Evolutionary conservation across 2,113 vertebrate species (phyloP), one percentile per base, ranked within the genome.

Genomic region (Tenrec ecaudatus): DNA sequence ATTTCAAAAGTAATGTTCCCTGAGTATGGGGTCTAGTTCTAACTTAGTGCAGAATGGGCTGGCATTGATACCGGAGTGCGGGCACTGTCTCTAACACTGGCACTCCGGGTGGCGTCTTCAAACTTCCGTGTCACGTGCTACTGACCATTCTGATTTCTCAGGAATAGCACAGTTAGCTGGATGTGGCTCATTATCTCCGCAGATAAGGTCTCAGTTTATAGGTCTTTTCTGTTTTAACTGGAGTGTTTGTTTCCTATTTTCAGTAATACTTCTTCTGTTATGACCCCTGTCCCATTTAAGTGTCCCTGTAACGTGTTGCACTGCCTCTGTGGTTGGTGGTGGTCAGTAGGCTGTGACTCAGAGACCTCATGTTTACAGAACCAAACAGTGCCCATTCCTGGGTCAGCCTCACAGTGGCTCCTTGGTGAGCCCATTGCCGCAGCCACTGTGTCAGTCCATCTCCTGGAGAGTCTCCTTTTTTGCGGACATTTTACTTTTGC

Each of bases 1-100:
- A 25, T 88, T 91, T 90, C 43, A 60, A 57, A 93, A 60, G 47
- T 88, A 33, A 33, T 86, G 90, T 87, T 88, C 29, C 47, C 53
- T 47, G 25, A 86, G 29, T 33, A 11, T 78, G 25, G 23, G 57
- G 4, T 68, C 27, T 38, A 11, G 20, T 83, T 78, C 62, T 57
- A 12, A 86, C 80, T 82, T 90, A 27, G 22, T 57, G 25, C 40
- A 57, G 78, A 87, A 84, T 29, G 22, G 27, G 31, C 53, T 82
- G 75, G 17, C 25, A 1, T 25, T 69, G 53, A 58, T 43, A n/a
- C 27, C 57, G 64, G 47, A 5, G 64, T 22, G 80, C 64, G 71
- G 19, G 29, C 6, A 1, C 40, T 82, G 36, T 38, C 58, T 91
- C 79, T 78, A 57, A 82, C 85, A 66, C n/a, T n/a, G 43, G 29